Evolutionary conservation across 2,888 invertebrate species (phyloP), one percentile per base, ranked within the genome.

Genomic region (Alloscopus bannaensis): DNA sequence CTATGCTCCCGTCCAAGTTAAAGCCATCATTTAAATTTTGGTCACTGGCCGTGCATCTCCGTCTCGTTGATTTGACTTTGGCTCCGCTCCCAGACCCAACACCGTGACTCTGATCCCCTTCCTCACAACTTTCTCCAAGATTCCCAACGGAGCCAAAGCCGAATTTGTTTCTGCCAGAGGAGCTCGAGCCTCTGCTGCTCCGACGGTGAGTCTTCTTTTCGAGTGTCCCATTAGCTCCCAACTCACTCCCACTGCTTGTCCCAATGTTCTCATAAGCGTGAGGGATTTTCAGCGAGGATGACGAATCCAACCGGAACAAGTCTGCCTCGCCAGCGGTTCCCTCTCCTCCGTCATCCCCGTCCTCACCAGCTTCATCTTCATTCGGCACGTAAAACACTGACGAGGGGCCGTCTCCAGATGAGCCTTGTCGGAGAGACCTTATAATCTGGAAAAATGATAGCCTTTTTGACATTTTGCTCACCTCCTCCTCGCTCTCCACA

Each of bases 321-420:
- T 36, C 42, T 36, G 66, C 2, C 31, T 20, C 66, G 29, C 28
- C 64, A 50, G 59, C 29, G 20, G 29, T 47, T 42, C 55, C 8
- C 24, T 69, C 42, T n/a, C 20, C 78, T n/a, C 65, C 70, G 1
- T 29, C 75, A 59, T 59, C 59, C 22, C 52, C 78, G 20, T 69
- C 77, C 11, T 77, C 77, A 11, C 36, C 66, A 8, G 52, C 13
- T 29, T 62, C 78, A 71, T 78, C 71, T n/a, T 70, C 65, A 60
- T 70, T 71, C 52, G 69, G 59, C 65, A 81, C 81, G 77, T 81
- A 81, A 69, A 78, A 81, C n/a, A 81, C 64, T 26, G 78, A 81
- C 20, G 81, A 81, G 18, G 81, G 69, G 31, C 77, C 68, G 28
- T 69, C 65, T 22, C 69, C 62, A 42, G 50, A 55, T 45, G 52